Evolutionary conservation across 2,888 invertebrate genomes (phyloP), one percentile per base, ranked within the genome.

Genomic region (Leptopilina myrica): DNA sequence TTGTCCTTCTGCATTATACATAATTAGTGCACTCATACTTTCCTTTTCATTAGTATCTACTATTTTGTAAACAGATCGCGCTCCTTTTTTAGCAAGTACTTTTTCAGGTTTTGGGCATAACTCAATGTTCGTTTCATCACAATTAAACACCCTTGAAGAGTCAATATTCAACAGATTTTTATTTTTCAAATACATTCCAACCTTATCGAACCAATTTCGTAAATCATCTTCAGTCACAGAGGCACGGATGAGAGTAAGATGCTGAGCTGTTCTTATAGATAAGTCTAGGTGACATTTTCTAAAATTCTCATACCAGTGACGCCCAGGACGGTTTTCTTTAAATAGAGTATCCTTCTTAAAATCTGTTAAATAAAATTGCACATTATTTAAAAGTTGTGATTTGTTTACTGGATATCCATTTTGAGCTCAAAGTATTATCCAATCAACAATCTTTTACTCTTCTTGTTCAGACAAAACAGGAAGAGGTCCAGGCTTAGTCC

Each of bases 221-320:
- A 80, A 64, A 26, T 76, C 49, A 40, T 76, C 69, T 64, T 80
- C 78, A 8, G 65, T 66, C 0, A 75, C 80, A 7, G 56, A 40
- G 59, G 75, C 80, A 11, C 80, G 26, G 15, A 3, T 8, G 43
- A 77, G 59, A 46, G 46, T 75, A 3, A 77, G 33, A 40, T 80
- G 53, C 62, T 80, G 77, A 75, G 77, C 6, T 12, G 81, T 84
- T 76, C 85, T 78, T 73, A 84, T 78, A n/a, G 80, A 79, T 26
- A 91, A 79, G 56, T 83, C 82, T 69, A 87, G 87, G 80, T 89
- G 86, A 77, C 88, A 80, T 76, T 84, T 83, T 80, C 88, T 78
- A 84, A 90, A 90, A 20, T 73, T 67, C 75, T 82, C 76, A 77
- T 84, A 89, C 89, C 89, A 90, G 43, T 86, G 85, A 80, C 81